These are phyloP conservation scores for Otocyon megalotis DNA, from an alignment of 2,113 vertebrate genomes.

Conservation along the genomic window DNA sequence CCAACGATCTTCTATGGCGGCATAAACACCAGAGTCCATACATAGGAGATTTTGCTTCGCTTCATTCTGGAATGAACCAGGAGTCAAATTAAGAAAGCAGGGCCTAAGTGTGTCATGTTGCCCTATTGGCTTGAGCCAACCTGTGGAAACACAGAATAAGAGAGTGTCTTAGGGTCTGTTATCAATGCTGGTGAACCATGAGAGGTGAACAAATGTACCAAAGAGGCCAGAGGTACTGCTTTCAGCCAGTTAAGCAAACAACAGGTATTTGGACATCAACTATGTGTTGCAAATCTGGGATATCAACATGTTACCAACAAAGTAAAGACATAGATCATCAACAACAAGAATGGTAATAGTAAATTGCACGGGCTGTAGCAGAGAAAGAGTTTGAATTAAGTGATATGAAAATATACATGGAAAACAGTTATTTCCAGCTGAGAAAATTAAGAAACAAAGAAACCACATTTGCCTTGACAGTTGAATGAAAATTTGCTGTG, in stretches of 20 bases:
- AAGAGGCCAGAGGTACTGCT: background rate
- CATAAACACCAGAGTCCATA: background rate
- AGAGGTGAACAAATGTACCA: background rate
- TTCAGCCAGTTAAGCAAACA: background rate
- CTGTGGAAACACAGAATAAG: background rate
- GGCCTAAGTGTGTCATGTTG: rapidly evolving
- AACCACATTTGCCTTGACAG: background rate
- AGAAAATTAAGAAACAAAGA: background rate
- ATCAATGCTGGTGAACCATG: background rate
- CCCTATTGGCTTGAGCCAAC: background rate
- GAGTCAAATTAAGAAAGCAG: background rate
- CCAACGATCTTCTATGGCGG: background rate
- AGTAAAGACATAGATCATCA: background rate
- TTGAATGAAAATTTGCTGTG: background rate
- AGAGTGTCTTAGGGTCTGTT: background rate
- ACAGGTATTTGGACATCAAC: background rate
- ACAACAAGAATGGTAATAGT: background rate
- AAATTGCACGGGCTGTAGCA: background rate
- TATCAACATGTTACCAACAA: background rate
- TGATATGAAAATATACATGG: background rate
- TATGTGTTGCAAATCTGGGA: background rate
- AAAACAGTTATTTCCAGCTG: background rate
- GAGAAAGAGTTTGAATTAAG: background rate
- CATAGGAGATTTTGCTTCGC: background rate
- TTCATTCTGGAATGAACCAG: background rate